Percentiles rank a stretch among this genome's conserved stretches.
Evolutionary conservation across 2,797 vertebrate species (phyloP).

Genomic region (Spinus olivaceus): DNA sequence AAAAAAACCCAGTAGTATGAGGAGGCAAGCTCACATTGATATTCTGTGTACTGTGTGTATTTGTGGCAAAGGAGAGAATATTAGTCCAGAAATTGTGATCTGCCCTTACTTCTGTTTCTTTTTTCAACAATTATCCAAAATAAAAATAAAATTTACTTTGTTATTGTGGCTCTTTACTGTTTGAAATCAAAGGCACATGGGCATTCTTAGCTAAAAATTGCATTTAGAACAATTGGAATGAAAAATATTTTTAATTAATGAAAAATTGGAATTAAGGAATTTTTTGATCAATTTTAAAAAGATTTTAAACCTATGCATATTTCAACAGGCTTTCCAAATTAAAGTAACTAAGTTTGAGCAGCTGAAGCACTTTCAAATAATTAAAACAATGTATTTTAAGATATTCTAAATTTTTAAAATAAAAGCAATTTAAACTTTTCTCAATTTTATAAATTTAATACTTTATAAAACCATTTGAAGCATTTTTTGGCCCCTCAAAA

Average conservation of each 20-base stretch:
- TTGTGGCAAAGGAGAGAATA: neutral
- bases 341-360: constrained; percentile 8
- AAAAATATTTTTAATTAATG: constrained; percentile 47
- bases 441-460: constrained; percentile 25
- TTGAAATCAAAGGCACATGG: neutral
- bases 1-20: neutral
- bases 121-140: neutral
- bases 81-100: neutral
- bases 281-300: neutral
- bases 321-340: constrained; percentile 27
- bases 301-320: neutral
- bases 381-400: constrained; percentile 54
- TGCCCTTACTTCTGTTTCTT: neutral
- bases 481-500: neutral
- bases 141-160: neutral
- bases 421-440: neutral
- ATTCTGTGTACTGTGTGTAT: neutral
- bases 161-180: neutral
- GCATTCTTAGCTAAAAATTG: neutral
- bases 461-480: constrained; percentile 1
- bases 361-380: constrained; percentile 13
- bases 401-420: constrained; percentile 4
- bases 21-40: neutral
- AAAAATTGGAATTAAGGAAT: neutral
- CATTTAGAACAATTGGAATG: neutral